Evolutionary conservation across 2,888 invertebrate species (phyloP).

Genomic region (Drosophila kokeensis): DNA sequence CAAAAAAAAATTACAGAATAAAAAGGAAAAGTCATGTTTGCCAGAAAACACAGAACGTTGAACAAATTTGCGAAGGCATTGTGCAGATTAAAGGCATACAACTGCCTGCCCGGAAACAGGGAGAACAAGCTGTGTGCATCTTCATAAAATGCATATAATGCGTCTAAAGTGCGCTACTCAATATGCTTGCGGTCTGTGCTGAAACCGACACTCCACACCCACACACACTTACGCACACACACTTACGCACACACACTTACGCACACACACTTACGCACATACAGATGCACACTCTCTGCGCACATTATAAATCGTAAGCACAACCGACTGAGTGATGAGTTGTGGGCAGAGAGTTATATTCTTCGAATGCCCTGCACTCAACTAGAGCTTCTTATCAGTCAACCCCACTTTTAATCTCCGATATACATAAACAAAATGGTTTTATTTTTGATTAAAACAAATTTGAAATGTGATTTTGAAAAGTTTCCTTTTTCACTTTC

Average conservation of each 20-base stretch:
- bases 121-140: conserved; percentile 35
- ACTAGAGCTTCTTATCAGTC: background rate
- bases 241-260: background rate
- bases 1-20: conserved; percentile 2
- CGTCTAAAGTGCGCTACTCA: conserved; percentile 51
- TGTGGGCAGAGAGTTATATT: background rate
- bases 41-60: conserved; percentile 34
- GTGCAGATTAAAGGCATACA: conserved; percentile 55
- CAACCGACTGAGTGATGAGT: background rate
- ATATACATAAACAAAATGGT: background rate
- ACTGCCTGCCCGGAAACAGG: conserved; percentile 23
- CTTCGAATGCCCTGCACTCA: conserved; percentile 1
- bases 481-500: background rate
- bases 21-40: conserved; percentile 6
- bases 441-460: conserved; percentile 2
- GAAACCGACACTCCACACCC: background rate
- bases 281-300: background rate
- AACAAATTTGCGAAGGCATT: conserved; percentile 59
- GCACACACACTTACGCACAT: background rate
- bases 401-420: background rate
- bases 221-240: background rate
- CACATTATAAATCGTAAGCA: conserved; percentile 18
- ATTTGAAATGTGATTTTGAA: background rate
- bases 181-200: conserved; percentile 18
- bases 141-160: conserved; percentile 50